Evolutionary conservation across 2,797 vertebrate species (phyloP), one percentile per base, ranked within the genome.

Genomic region (Sebastes trivittatus): DNA sequence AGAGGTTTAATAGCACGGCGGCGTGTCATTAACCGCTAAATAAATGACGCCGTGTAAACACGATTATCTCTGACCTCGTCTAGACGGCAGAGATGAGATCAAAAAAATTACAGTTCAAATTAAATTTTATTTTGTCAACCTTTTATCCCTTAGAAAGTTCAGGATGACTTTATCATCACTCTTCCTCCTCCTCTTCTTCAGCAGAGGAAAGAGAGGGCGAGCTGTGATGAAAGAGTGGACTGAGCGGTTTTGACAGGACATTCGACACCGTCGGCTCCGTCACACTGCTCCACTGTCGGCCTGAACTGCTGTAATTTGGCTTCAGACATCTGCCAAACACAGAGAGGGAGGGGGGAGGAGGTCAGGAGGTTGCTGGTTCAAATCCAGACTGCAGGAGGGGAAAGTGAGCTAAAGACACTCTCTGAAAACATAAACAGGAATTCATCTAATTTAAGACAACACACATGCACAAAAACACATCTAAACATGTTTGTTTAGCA

Each of bases 161-260:
- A 55, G 22, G 38, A 32, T n/a, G 9, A n/a, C 30, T 61, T 61
- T 7, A 63, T 64, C 29, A 5, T 4, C 1, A 29, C 27, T 42
- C n/a, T 3, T 32, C 52, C 11, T 63, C 64, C 4, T 81, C 59
- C 6, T 64, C 71, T 1, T 65, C 20, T n/a, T 32, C 66, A 20
- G 29, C 46, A 10, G 62, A 74, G 69, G 20, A 30, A 13, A 27
- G 23, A n/a, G 23, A 77, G 14, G 49, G 59, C 25, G 63, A 76
- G 66, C 71, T 34, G 61, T 81, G 89, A 88, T 85, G 76, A 89
- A 85, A 80, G 84, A 76, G 80, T 14, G 46, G 78, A 65, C 70
- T 69, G 72, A 89, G 18, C 4, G 63, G 9, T 49, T 77, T 29
- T 73, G 82, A 88, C 78, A 30, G 82, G 89, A 84, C 85, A 87